A percentile compares a stretch with the other conserved stretches of the same genome.
phyloP scores from a whole-genome alignment of 2,113 vertebrate genomes.

The Galeopterus variegatus region DNA sequence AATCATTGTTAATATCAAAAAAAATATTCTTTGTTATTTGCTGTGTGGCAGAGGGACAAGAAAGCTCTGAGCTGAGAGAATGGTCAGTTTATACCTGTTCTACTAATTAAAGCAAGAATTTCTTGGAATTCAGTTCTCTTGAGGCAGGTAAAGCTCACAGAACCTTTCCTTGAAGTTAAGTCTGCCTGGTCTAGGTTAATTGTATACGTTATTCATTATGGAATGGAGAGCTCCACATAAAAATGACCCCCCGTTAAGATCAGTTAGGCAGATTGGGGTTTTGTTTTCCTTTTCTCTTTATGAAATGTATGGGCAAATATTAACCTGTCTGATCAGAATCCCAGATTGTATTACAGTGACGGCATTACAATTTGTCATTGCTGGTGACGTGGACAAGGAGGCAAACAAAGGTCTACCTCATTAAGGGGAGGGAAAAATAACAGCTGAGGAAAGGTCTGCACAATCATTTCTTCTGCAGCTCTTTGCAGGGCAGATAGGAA shows the following conservation, averaged over 20 bases:
- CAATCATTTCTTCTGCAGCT: conserved; percentile 9
- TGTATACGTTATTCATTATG: conserved; percentile 42
- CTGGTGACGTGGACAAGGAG: background rate
- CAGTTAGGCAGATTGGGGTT: conserved; percentile 12
- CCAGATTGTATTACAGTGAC: conserved; percentile 37
- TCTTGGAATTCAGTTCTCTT: conserved; percentile 61
- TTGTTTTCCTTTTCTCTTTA: conserved; percentile 64
- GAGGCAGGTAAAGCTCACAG: conserved; percentile 46
- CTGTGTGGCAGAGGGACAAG: background rate
- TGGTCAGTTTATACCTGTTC: conserved; percentile 33
- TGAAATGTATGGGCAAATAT: conserved; percentile 70
- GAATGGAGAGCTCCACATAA: background rate
- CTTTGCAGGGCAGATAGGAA: background rate
- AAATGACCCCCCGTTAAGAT: conserved; percentile 51
- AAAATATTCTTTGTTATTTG: background rate
- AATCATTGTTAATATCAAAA: background rate
- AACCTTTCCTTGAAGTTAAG: conserved; percentile 59
- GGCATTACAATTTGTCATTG: background rate
- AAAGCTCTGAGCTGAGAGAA: background rate
- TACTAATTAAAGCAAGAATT: conserved; percentile 57
- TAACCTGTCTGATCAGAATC: conserved; percentile 45
- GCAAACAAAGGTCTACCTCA: conserved; percentile 57
- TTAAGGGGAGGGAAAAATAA: conserved; percentile 31
- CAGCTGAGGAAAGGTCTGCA: background rate
- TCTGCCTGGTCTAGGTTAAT: conserved; percentile 26